Evolutionary conservation across 2,113 vertebrate genomes (phyloP).

Genomic region (Butastur rufipennis): DNA sequence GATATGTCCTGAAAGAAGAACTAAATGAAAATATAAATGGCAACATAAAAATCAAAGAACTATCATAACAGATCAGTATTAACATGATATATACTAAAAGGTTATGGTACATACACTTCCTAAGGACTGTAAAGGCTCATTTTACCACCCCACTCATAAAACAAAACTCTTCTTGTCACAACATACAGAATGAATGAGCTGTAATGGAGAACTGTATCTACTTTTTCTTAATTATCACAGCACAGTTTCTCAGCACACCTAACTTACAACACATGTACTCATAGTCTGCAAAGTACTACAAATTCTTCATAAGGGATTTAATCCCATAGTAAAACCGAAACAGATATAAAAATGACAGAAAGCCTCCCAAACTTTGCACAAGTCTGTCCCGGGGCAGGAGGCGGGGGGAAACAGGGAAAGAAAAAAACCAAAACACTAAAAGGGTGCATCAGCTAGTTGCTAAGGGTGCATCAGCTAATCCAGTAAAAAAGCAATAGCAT

Average conservation of each 20-base stretch:
- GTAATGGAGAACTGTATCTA: not conserved
- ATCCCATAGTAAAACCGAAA: not conserved
- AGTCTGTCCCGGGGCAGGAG: no score
- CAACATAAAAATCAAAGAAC: not conserved
- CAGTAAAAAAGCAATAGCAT: not conserved
- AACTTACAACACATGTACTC: not conserved
- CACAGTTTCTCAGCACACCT: not conserved
- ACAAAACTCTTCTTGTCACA: not conserved
- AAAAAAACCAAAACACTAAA: not conserved
- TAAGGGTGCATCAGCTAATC: not conserved
- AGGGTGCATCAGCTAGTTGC: not conserved
- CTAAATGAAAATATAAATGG: not conserved
- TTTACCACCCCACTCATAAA: not conserved
- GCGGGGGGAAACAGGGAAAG: no score
- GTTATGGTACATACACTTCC: not conserved
- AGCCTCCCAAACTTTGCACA: not conserved
- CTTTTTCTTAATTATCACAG: not conserved
- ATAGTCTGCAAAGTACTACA: not conserved
- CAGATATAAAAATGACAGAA: not conserved
- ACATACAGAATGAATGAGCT: not conserved
- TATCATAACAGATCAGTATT: not conserved
- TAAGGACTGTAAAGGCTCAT: not conserved
- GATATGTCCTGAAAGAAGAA: not conserved
- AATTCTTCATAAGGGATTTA: not conserved
- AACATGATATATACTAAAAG: not conserved